Percentiles rank a stretch among this genome's conserved stretches.
These are phyloP conservation scores for Danio choprae DNA, from an alignment of 2,797 vertebrate genomes.

Conservation along the genomic window DNA sequence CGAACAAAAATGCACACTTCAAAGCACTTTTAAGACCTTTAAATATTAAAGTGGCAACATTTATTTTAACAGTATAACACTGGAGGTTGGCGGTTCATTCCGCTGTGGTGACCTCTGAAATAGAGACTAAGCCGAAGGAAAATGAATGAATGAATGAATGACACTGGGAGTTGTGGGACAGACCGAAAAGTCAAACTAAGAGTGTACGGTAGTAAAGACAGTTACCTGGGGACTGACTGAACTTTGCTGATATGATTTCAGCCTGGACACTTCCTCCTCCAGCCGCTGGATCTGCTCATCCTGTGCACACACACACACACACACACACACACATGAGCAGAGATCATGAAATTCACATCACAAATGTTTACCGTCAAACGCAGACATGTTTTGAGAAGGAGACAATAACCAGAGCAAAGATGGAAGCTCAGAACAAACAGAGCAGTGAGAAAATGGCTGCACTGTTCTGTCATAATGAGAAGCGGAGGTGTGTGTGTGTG, in stretches of 20 bases:
- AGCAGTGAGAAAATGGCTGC: conserved; percentile 57
- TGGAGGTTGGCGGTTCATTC: too few relatives aligned
- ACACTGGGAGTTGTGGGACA: not conserved
- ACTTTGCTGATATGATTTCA: conserved; percentile 47
- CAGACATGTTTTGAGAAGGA: conserved; percentile 57
- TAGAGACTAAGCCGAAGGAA: too few relatives aligned
- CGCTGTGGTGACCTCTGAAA: too few relatives aligned
- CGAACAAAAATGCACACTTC: too few relatives aligned
- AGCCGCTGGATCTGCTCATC: conserved; percentile 53
- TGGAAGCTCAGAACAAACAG: conserved; percentile 40
- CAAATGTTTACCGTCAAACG: conserved; percentile 57
- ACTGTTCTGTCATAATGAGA: conserved; percentile 60
- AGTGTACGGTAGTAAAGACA: conserved; percentile 24
- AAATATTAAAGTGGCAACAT: too few relatives aligned
- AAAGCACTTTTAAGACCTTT: too few relatives aligned
- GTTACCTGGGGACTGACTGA: conserved; percentile 67
- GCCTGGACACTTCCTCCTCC: conserved; percentile 56
- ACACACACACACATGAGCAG: conserved; percentile 45
- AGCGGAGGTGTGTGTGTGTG: conserved; percentile 42
- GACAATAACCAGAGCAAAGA: conserved; percentile 58
- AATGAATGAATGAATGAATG: too few relatives aligned
- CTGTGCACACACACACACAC: conserved; percentile 56
- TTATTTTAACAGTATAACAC: too few relatives aligned
- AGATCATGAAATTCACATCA: conserved; percentile 51
- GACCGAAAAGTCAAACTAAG: not conserved